A percentile compares a stretch with the other conserved stretches of the same genome.
Evolutionary conservation across 2,888 invertebrate genomes (phyloP).

Genomic region (Galerucella nymphaeae): DNA sequence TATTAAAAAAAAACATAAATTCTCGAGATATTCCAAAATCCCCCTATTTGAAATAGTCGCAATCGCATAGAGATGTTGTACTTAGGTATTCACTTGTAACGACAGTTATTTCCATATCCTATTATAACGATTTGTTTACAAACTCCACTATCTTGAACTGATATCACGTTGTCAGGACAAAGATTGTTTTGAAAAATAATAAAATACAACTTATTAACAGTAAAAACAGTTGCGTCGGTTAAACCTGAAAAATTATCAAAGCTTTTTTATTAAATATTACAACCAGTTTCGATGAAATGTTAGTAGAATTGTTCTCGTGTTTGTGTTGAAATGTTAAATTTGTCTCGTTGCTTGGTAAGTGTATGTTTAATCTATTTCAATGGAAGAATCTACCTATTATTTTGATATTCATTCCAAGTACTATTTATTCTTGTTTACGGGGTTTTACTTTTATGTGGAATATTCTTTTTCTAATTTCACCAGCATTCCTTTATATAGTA

Average conservation of each 20-base stretch:
- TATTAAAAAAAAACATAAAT: too few species aligned
- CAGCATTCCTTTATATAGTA: neutral
- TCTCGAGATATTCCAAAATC: too few species aligned
- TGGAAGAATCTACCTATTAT: too few species aligned
- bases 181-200: neutral
- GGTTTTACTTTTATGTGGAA: neutral
- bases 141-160: neutral
- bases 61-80: too few species aligned
- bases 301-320: neutral
- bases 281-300: neutral
- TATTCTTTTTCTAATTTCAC: neutral
- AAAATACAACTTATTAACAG: neutral
- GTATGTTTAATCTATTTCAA: neutral
- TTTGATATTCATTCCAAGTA: too few species aligned
- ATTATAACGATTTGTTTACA: neutral
- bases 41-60: too few species aligned
- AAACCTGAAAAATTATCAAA: neutral
- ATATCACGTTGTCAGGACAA: neutral
- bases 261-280: neutral
- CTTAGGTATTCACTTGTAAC: neutral
- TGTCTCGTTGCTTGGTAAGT: neutral
- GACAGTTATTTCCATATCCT: neutral
- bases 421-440: too few species aligned
- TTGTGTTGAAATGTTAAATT: conserved; percentile 2
- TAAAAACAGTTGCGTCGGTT: neutral